Conservation (phyloP, 2,113 vertebrate species). For the Odocoileus hemionus region DNA sequence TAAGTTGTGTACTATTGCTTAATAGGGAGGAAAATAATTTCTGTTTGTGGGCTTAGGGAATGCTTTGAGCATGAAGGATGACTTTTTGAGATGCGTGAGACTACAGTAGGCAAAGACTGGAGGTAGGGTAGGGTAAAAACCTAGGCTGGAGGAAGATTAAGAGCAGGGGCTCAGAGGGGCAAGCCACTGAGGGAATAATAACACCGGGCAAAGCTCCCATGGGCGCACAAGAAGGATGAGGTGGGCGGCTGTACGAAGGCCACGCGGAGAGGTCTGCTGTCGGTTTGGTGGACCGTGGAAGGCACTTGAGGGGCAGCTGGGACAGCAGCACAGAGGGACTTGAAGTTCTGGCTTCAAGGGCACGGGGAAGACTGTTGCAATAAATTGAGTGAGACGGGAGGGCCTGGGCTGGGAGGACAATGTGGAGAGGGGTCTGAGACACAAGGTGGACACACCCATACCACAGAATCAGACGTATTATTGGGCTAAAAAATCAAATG, state of each 20-base stretch:
- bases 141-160: too few species aligned
- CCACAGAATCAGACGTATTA: neutral
- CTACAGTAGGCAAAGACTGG: neutral
- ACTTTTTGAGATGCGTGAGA: neutral
- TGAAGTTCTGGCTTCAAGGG: neutral
- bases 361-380: neutral
- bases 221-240: too few species aligned
- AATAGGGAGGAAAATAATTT: neutral
- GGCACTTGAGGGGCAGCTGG: neutral
- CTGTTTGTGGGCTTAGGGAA: neutral
- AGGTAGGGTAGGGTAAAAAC: neutral
- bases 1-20: neutral
- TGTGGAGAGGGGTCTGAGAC: neutral
- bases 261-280: fast-evolving
- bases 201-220: neutral
- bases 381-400: neutral
- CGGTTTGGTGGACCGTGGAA: fast-evolving
- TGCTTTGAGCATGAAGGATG: neutral
- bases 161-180: neutral
- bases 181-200: fast-evolving
- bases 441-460: neutral
- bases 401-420: neutral
- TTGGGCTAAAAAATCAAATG: neutral
- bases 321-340: neutral
- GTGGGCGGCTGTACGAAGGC: fast-evolving